These are phyloP conservation scores for Passer montanus DNA, from an alignment of 2,113 vertebrate genomes.

Conservation along the genomic window DNA sequence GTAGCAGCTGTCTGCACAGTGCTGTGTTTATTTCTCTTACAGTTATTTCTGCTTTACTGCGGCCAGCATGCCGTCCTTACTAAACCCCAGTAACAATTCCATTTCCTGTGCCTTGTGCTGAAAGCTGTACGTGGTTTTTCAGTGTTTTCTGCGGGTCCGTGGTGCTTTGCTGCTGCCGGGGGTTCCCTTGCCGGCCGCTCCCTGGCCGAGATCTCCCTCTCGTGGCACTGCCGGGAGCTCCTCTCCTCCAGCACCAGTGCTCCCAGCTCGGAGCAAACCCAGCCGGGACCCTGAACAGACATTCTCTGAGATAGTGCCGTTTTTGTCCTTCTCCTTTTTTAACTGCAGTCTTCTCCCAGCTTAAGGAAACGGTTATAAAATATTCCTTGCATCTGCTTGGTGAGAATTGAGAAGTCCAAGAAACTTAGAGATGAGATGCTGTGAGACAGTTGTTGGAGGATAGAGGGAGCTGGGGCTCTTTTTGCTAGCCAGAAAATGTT, in stretches of 20 bases:
- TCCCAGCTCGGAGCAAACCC: accelerated
- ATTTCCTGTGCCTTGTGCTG: not conserved
- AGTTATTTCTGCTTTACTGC: not conserved
- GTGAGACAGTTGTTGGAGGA: not conserved
- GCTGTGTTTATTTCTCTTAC: not conserved
- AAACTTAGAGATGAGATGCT: not conserved
- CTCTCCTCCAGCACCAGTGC: not conserved
- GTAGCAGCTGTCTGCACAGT: not conserved
- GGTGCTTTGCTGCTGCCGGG: not conserved
- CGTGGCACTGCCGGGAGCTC: not conserved
- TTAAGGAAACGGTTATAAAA: not conserved
- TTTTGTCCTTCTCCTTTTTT: not conserved
- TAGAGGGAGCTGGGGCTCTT: not conserved
- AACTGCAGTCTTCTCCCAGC: not conserved
- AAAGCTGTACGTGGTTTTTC: not conserved
- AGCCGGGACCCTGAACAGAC: not conserved
- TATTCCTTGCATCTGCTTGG: not conserved
- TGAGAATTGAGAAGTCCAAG: not conserved
- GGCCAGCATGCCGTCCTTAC: not conserved
- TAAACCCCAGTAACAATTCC: not conserved
- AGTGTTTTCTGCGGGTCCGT: not conserved
- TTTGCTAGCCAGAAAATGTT: not conserved
- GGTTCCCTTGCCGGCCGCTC: not conserved
- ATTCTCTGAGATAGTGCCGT: not conserved
- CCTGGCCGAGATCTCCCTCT: not conserved